Base-by-base conservation (phyloP, 2,888 invertebrate genomes). In the Aquatica leii region DNA sequence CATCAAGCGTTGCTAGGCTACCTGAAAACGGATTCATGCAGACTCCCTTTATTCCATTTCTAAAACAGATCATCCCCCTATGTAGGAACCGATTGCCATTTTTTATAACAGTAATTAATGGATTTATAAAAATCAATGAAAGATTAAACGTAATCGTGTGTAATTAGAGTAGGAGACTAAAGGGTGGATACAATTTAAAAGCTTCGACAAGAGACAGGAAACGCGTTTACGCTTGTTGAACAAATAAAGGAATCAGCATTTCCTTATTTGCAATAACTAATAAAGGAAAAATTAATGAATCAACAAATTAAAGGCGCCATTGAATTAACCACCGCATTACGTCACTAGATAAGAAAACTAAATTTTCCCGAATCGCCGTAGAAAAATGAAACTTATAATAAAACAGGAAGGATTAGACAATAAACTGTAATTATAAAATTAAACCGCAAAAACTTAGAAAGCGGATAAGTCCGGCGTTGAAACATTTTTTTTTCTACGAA, bases 1-100 rank as follows among this genome's bases (percentile, higher is more conserved):
- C 74, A 69, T 69, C 65, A 65, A 63, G 61, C 68, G 73, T 72
- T 72, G 72, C 73, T 71, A 72, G 64, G 71, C 56, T 68, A 73
- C 71, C 68, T 64, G 57, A 31, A 60, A n/a, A 62, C 67, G 65
- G 69, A 50, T 56, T 41, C 61, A 20, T 17, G 6, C 53, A 46
- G 46, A 11, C n/a, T 18, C 53, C 6, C 12, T 34, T 12, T 34
- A n/a, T 34, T 12, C 17, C 14, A 15, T n/a, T 24, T 50, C 41
- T 8, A n/a, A 34, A 31, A 14, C 50, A 50, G 34, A 50, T 50
- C 50, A 34, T 3, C n/a, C 12, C 50, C 34, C 24, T 14, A 17
- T 43, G n/a, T n/a, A n/a, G n/a, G n/a, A n/a, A n/a, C n/a, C n/a
- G n/a, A n/a, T n/a, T n/a, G n/a, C n/a, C n/a, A n/a, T n/a, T n/a